phyloP scores from a whole-genome alignment of 2,888 invertebrate species.

The Diarsia dahlii region DNA sequence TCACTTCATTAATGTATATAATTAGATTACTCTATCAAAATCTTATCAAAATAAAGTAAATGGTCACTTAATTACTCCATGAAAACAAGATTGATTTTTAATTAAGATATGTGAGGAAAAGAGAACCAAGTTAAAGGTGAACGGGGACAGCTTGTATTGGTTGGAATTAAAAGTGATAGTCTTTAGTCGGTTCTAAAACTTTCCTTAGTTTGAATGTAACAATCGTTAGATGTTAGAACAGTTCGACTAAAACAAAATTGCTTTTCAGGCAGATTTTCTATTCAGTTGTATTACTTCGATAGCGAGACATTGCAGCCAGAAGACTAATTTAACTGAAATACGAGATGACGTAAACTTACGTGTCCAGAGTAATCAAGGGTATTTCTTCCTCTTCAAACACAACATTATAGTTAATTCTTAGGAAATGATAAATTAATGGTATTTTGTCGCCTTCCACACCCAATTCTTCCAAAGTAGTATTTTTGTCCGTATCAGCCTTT shows the following conservation, averaged over 20 bases:
- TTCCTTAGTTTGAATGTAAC: neutral
- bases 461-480: conserved; percentile 44
- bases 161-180: neutral
- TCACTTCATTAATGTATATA: neutral
- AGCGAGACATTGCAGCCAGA: neutral
- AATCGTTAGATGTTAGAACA: too few relatives aligned
- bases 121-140: neutral
- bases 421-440: conserved; percentile 11
- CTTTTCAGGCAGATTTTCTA: neutral
- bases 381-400: conserved; percentile 33
- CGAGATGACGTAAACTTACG: conserved; percentile 24
- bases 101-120: neutral
- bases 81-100: neutral
- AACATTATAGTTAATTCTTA: conserved; percentile 37
- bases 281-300: neutral
- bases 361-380: conserved; percentile 36
- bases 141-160: neutral
- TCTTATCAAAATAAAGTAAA: too few relatives aligned
- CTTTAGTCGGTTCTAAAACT: too few relatives aligned
- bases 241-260: neutral
- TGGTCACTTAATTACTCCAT: neutral
- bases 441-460: conserved; percentile 37
- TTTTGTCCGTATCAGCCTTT: conserved; percentile 3
- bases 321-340: neutral
- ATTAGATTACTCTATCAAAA: too few relatives aligned